A percentile compares a stretch with the other conserved stretches of the same genome.
These are phyloP conservation scores for Rhabdomys pumilio DNA, from an alignment of 2,797 vertebrate species.

Conservation along the genomic window DNA sequence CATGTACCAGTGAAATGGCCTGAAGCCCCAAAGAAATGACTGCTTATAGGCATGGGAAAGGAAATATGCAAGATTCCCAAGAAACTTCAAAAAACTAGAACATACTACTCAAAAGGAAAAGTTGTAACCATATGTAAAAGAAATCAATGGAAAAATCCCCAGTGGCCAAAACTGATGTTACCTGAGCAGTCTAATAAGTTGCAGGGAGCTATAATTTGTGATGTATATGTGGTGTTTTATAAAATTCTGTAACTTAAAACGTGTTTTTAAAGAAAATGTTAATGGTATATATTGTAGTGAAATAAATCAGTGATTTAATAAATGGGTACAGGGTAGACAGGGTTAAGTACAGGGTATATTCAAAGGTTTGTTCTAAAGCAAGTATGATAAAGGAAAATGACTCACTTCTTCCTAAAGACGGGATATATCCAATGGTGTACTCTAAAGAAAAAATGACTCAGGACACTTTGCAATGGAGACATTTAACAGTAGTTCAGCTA, in stretches of 20 bases:
- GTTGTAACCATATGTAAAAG: not conserved
- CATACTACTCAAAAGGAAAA: not conserved
- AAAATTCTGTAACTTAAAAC: not conserved
- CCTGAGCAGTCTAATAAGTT: not conserved
- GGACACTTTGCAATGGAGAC: not conserved
- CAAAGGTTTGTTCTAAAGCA: not conserved
- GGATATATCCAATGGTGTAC: not conserved
- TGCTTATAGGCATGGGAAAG: not conserved
- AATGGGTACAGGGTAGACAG: not conserved
- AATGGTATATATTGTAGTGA: not conserved
- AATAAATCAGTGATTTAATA: not conserved
- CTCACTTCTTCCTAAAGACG: not conserved
- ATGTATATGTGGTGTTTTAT: not conserved
- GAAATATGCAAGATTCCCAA: not conserved
- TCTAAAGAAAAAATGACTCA: not conserved
- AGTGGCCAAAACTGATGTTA: not conserved
- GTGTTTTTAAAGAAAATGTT: not conserved
- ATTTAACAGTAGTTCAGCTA: not conserved
- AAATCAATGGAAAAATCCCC: not conserved
- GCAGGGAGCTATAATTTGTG: not conserved
- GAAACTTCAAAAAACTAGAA: not conserved
- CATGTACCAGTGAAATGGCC: not conserved
- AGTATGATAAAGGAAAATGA: not conserved
- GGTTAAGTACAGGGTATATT: not conserved
- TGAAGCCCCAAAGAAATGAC: not conserved